phyloP scores from a whole-genome alignment of 2,888 invertebrate genomes.

The Baronia brevicornis region DNA sequence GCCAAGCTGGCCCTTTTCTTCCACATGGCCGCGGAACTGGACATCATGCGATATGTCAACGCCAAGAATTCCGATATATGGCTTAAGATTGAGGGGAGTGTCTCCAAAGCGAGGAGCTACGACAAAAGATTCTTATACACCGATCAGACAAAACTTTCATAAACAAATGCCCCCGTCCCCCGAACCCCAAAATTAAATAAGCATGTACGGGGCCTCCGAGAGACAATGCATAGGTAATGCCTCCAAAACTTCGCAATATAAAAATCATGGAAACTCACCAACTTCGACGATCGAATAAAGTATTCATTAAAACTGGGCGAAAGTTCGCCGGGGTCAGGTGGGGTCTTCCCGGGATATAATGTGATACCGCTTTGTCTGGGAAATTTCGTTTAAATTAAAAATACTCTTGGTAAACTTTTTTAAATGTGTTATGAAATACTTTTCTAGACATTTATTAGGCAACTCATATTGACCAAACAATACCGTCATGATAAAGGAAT shows the following conservation, averaged over 20 bases:
- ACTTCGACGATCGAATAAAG: conserved; percentile 56
- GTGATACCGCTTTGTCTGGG: conserved; percentile 15
- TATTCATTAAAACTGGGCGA: conserved; percentile 56
- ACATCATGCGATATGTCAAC: no score
- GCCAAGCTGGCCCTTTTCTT: no score
- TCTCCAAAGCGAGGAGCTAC: no score
- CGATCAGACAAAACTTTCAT: conserved; percentile 14
- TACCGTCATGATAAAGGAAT: conserved; percentile 7
- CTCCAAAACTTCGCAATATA: conserved; percentile 56
- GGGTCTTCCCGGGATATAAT: conserved; percentile 16
- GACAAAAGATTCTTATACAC: conserved; percentile 8
- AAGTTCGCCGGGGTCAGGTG: conserved; percentile 48
- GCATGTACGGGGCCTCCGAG: conserved; percentile 27
- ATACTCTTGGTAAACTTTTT: conserved; percentile 10
- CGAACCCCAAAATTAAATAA: conserved; percentile 55
- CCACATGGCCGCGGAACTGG: no score
- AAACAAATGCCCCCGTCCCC: conserved; percentile 20
- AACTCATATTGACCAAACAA: no score
- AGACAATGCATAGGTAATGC: conserved; percentile 70
- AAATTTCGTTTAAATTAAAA: conserved; percentile 23
- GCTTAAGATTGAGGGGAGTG: no score
- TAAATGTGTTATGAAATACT: conserved; percentile 1
- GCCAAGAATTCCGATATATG: no score
- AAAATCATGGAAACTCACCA: conserved; percentile 64
- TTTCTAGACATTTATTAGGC: no score